Evolutionary conservation across 2,888 invertebrate species (phyloP).

Genomic region (Acleris laterana): DNA sequence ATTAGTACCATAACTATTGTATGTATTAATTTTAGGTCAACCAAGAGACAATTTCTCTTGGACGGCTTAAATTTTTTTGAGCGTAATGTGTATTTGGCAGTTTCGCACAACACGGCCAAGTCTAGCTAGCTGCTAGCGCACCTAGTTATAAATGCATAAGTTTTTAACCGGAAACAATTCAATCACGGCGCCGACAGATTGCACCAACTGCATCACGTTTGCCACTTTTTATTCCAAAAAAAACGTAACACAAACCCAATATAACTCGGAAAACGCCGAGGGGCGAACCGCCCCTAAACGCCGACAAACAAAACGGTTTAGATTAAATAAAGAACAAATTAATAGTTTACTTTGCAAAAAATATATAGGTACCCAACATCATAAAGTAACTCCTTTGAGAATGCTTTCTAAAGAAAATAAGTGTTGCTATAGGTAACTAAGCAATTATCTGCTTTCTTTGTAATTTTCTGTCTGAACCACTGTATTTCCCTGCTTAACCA

Average conservation of each 20-base stretch:
- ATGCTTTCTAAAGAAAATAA: conserved; percentile 61
- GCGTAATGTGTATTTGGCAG: too few relatives aligned
- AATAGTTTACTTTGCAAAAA: conserved; percentile 63
- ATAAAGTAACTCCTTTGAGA: conserved; percentile 66
- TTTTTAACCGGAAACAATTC: conserved; percentile 32
- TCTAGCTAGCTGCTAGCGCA: too few relatives aligned
- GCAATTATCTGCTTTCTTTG: conserved; percentile 49
- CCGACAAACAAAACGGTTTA: conserved; percentile 41
- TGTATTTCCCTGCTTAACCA: conserved; percentile 35
- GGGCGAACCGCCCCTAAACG: conserved; percentile 21
- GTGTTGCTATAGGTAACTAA: conserved; percentile 57
- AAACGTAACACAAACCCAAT: conserved; percentile 22
- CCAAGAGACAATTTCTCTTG: too few relatives aligned
- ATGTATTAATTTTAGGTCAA: too few relatives aligned
- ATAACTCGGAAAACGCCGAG: conserved; percentile 11
- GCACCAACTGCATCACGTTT: conserved; percentile 28
- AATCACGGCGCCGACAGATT: conserved; percentile 25
- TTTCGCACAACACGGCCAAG: too few relatives aligned
- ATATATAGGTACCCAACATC: conserved; percentile 41
- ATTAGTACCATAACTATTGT: too few relatives aligned
- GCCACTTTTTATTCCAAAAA: conserved; percentile 29
- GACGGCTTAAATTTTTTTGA: too few relatives aligned
- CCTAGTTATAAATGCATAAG: conserved; percentile 27
- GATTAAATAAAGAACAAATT: conserved; percentile 67
- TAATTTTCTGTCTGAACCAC: conserved; percentile 41